A percentile compares a stretch with the other conserved stretches of the same genome.
Evolutionary conservation across 2,113 vertebrate genomes (phyloP).

Genomic region (Panthera leo): DNA sequence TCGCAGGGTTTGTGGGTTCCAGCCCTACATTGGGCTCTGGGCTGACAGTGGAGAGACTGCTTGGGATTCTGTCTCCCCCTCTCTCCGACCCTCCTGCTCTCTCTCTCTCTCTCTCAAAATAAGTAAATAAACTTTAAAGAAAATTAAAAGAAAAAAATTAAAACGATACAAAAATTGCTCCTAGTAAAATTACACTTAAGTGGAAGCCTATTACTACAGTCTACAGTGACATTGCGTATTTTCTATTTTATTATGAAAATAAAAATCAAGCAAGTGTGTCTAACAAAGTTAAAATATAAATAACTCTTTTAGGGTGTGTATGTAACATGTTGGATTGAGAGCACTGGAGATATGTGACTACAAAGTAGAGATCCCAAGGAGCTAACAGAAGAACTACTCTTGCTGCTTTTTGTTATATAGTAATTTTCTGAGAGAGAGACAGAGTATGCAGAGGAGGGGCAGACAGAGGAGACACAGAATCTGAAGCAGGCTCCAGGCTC

Average conservation of each 20-base stretch:
- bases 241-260: conserved; percentile 6
- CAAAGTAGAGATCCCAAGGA: neutral
- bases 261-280: neutral
- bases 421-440: neutral
- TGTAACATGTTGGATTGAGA: neutral
- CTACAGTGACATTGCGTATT: neutral
- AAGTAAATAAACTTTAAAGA: no score
- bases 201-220: neutral
- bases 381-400: neutral
- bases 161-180: neutral
- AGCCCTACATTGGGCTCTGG: no score
- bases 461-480: no score
- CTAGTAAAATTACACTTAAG: conserved; percentile 15
- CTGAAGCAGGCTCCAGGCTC: no score
- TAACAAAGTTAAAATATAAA: neutral
- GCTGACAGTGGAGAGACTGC: no score
- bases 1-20: no score
- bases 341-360: neutral
- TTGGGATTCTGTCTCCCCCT: no score
- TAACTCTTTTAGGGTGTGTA: neutral
- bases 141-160: no score
- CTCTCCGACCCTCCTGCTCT: no score
- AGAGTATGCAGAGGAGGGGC: no score
- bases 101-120: no score
- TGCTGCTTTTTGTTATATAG: neutral